phyloP scores from a whole-genome alignment of 92 coral and sea anemone genomes.

The Epizoanthus rinbou region DNA sequence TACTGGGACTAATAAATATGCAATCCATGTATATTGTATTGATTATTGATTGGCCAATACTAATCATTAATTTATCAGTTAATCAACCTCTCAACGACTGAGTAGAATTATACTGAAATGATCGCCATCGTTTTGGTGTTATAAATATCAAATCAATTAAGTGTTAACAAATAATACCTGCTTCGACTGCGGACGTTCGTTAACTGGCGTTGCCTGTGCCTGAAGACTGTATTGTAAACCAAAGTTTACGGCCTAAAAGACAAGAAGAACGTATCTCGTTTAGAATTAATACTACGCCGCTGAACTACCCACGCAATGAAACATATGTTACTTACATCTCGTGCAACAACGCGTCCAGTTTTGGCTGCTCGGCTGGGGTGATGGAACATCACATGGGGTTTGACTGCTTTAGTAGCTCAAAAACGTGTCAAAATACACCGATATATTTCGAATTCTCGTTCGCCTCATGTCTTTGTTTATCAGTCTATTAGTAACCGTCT shows the following conservation, averaged over 20 bases:
- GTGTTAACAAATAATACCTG: constrained; percentile 55
- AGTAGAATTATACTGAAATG: no score
- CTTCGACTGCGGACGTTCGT: constrained; percentile 79
- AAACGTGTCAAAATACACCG: background rate
- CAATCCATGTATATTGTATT: no score
- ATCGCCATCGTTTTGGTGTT: no score
- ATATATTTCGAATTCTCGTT: background rate
- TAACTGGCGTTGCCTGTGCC: constrained; percentile 97
- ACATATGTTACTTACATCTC: constrained; percentile 74
- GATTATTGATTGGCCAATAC: no score
- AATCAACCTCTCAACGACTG: no score
- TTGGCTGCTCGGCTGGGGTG: constrained; percentile 95
- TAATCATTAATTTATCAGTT: no score
- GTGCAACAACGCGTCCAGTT: constrained; percentile 94
- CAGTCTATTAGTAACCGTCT: background rate
- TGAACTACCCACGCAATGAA: no score
- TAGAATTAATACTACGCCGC: background rate
- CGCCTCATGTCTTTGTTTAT: background rate
- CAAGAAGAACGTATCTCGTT: background rate
- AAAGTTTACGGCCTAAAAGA: constrained; percentile 77
- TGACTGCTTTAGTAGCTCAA: background rate
- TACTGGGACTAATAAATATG: no score
- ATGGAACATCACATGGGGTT: constrained; percentile 77
- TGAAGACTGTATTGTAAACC: constrained; percentile 92
- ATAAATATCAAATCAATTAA: no score